These are phyloP conservation scores for Erannis defoliaria DNA, from an alignment of 2,888 invertebrate species.

Conservation along the genomic window DNA sequence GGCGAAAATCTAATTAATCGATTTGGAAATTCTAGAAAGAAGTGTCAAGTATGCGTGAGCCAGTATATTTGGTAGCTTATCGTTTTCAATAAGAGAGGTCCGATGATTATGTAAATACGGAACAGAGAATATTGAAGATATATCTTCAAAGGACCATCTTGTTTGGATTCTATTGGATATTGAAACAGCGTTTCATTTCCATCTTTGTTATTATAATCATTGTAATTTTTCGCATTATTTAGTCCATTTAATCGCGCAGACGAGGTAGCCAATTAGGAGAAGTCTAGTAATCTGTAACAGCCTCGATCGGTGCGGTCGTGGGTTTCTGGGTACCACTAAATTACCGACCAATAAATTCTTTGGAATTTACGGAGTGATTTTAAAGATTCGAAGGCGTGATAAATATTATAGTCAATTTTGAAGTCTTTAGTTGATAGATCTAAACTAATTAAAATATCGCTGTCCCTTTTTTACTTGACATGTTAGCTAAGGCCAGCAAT, in stretches of 20 bases:
- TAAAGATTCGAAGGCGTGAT: no score
- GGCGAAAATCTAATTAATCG: not conserved
- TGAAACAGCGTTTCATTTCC: constrained; percentile 18
- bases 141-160: constrained; percentile 22
- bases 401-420: no score
- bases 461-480: no score
- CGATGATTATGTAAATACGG: constrained; percentile 32
- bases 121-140: constrained; percentile 25
- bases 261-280: not conserved
- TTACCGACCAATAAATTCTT: no score
- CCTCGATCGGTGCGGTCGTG: no score
- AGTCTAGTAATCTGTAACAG: no score
- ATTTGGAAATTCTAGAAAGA: not conserved
- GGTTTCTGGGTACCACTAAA: no score
- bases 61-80: constrained; percentile 22
- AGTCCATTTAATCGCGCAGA: no score
- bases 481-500: no score
- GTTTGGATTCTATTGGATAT: constrained; percentile 27
- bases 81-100: constrained; percentile 33
- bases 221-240: not conserved
- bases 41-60: not conserved
- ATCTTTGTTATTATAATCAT: constrained; percentile 8
- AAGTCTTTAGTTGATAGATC: no score
- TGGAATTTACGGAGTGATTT: no score
- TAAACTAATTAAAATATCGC: no score